These are phyloP conservation scores for Drosophila baimaii DNA, from an alignment of 1,140 invertebrate genomes.

Conservation along the genomic window DNA sequence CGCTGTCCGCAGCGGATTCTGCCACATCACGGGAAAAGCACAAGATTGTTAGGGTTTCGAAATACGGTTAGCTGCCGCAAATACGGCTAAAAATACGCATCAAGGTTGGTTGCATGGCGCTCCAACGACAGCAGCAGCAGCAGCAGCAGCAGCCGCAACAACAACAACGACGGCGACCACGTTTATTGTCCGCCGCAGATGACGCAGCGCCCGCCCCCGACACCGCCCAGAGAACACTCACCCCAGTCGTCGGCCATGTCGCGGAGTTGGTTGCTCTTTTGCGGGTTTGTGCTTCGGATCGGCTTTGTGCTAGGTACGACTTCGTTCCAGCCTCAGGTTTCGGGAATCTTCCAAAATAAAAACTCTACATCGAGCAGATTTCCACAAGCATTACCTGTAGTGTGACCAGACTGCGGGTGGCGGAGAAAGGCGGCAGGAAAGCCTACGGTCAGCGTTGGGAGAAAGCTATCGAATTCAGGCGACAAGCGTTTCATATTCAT, in stretches of 20 bases:
- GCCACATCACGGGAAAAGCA: slow-evolving; percentile 17
- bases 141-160: too few species aligned
- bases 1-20: slow-evolving; percentile 79
- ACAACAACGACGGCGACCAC: slow-evolving; percentile 53
- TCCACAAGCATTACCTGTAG: slow-evolving; percentile 19
- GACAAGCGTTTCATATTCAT: background rate
- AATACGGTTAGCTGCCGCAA: slow-evolving; percentile 44
- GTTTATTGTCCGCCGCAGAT: slow-evolving; percentile 56
- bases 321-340: slow-evolving; percentile 45
- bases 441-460: background rate
- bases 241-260: slow-evolving; percentile 83
- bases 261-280: slow-evolving; percentile 29
- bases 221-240: slow-evolving; percentile 49
- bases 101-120: slow-evolving; percentile 66
- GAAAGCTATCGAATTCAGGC: background rate
- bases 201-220: slow-evolving; percentile 58
- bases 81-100: slow-evolving; percentile 70
- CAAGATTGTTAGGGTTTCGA: slow-evolving; percentile 25
- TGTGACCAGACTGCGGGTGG: slow-evolving; percentile 11
- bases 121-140: slow-evolving; percentile 48
- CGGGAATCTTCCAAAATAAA: slow-evolving; percentile 56
- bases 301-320: slow-evolving; percentile 29
- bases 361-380: slow-evolving; percentile 39
- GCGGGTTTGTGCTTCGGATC: slow-evolving; percentile 45
- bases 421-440: background rate